phyloP scores from a whole-genome alignment of 2,113 vertebrate genomes.

The Alouatta palliata region DNA sequence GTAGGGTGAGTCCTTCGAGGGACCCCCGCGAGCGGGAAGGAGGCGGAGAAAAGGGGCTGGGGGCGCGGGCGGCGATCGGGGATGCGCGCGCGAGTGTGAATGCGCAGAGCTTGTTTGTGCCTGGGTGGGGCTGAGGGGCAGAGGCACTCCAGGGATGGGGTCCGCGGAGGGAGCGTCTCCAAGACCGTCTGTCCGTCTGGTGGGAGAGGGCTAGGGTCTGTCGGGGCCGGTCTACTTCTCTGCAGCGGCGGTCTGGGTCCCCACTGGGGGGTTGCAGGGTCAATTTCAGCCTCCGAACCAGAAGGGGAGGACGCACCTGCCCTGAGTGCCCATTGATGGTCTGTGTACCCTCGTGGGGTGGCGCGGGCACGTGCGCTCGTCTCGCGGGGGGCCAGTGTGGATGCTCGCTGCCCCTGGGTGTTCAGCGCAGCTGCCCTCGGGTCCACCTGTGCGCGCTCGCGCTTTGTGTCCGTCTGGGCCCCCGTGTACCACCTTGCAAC shows the following conservation, averaged over 20 bases:
- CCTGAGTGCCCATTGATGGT: neutral
- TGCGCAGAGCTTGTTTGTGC: neutral
- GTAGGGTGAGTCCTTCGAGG: conserved; percentile 61
- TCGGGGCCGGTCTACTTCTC: too few species aligned
- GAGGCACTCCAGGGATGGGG: rapidly evolving
- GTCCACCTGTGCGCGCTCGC: neutral
- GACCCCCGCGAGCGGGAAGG: neutral
- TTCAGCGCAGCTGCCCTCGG: neutral
- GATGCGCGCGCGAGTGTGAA: neutral
- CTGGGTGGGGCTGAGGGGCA: neutral
- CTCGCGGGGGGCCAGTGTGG: neutral
- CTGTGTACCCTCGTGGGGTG: neutral
- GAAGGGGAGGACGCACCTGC: neutral
- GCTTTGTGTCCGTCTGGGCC: neutral
- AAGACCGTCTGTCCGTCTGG: too few species aligned
- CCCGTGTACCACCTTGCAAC: neutral
- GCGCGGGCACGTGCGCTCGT: neutral
- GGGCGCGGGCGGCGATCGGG: neutral
- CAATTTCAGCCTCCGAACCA: neutral
- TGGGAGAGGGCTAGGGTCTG: neutral
- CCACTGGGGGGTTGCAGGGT: neutral
- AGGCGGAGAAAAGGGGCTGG: neutral
- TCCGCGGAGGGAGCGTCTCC: too few species aligned
- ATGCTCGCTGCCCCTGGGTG: neutral
- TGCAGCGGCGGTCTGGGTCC: neutral